These are phyloP conservation scores for Ictalurus punctatus DNA, from an alignment of 2,113 vertebrate species.

Conservation along the genomic window DNA sequence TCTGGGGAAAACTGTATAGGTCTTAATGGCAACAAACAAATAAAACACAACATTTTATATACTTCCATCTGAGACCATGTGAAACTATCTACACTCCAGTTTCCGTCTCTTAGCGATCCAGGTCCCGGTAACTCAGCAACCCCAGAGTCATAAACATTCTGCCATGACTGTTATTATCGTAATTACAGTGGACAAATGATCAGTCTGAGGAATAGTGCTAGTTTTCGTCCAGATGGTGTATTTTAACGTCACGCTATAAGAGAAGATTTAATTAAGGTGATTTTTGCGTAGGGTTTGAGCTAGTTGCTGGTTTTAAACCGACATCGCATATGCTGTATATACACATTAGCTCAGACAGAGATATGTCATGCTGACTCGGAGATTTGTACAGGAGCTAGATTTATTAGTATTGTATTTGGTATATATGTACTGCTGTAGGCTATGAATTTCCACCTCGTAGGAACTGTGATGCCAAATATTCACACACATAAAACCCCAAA, in stretches of 20 bases:
- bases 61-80: neutral
- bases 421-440: neutral
- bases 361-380: neutral
- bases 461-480: neutral
- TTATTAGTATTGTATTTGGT: neutral
- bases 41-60: neutral
- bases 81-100: neutral
- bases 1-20: neutral
- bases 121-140: constrained; percentile 11
- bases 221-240: neutral
- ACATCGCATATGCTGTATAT: neutral
- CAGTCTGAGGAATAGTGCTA: neutral
- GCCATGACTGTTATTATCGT: too few relatives aligned
- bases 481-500: neutral
- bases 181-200: neutral
- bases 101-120: neutral
- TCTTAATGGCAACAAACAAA: neutral
- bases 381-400: neutral
- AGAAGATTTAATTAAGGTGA: neutral
- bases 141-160: neutral
- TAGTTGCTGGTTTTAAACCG: neutral
- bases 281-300: neutral
- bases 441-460: neutral
- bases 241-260: neutral
- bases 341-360: neutral